Percentiles rank a stretch among this genome's conserved stretches.
Conservation (phyloP, 2,113 vertebrate genomes). For the Dicaeum eximium region DNA sequence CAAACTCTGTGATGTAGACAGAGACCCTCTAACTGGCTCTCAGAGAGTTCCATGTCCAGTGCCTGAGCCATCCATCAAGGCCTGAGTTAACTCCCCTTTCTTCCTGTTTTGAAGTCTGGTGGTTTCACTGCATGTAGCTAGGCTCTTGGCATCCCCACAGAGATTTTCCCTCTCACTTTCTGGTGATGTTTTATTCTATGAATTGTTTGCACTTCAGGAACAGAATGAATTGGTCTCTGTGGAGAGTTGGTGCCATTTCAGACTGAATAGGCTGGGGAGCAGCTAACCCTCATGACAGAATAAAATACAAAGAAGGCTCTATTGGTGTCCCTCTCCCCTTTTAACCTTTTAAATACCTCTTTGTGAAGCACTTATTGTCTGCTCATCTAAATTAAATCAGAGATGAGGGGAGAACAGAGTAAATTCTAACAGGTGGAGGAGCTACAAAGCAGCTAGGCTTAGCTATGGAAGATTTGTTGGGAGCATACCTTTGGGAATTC, state of each 20-base stretch:
- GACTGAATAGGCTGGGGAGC: constrained; percentile 14
- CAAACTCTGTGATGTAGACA: neutral
- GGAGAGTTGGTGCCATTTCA: constrained; percentile 38
- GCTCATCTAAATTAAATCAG: neutral
- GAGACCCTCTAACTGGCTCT: neutral
- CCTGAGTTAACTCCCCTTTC: neutral
- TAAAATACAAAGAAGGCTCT: constrained; percentile 46
- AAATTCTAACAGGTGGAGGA: constrained; percentile 11
- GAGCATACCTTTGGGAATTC: neutral
- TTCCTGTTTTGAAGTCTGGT: neutral
- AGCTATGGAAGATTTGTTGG: neutral
- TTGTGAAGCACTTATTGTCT: neutral
- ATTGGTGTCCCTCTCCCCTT: neutral
- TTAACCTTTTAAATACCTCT: constrained; percentile 35
- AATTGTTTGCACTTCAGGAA: constrained; percentile 54
- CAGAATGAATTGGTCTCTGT: constrained; percentile 36
- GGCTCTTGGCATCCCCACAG: constrained; percentile 12
- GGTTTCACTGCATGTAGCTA: neutral
- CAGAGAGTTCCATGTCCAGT: neutral
- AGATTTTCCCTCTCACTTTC: neutral
- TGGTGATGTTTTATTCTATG: constrained; percentile 27
- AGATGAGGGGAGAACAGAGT: neutral
- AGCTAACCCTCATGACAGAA: constrained; percentile 27
- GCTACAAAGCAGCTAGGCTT: neutral
- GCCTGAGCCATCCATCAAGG: neutral